Conservation (phyloP, 2,113 vertebrate species). For the Speoplatyrhinus poulsoni region DNA sequence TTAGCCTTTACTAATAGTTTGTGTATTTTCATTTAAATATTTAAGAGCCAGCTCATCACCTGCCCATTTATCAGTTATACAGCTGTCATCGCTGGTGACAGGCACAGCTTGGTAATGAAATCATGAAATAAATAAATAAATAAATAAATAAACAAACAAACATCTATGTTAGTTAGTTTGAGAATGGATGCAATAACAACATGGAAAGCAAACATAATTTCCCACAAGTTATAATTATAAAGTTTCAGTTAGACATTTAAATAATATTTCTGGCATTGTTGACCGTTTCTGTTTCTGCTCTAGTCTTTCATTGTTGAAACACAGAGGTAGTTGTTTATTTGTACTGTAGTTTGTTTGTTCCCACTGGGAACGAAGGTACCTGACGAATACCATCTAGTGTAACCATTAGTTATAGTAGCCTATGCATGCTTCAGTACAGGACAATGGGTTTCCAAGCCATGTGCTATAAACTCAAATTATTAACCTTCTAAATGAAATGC, state of each 20-base stretch:
- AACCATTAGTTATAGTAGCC: constrained; percentile 40
- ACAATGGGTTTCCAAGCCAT: no score
- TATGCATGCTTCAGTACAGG: constrained; percentile 19
- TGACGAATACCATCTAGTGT: constrained; percentile 20
- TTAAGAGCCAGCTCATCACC: constrained; percentile 1
- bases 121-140: no score
- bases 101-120: no score
- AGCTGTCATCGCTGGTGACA: constrained; percentile 9
- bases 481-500: no score
- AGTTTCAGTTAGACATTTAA: constrained; percentile 11
- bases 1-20: no score
- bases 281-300: constrained; percentile 36
- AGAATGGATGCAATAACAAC: constrained; percentile 22
- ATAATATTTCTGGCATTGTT: constrained; percentile 21
- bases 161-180: constrained; percentile 24
- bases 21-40: no score
- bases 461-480: no score
- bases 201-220: constrained; percentile 26
- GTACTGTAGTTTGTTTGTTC: constrained; percentile 35
- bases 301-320: constrained; percentile 24
- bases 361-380: constrained; percentile 46
- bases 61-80: background rate
- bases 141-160: no score
- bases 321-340: constrained; percentile 39
- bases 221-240: constrained; percentile 18